phyloP scores from a whole-genome alignment of 2,797 vertebrate genomes.

The Antrozous pallidus region DNA sequence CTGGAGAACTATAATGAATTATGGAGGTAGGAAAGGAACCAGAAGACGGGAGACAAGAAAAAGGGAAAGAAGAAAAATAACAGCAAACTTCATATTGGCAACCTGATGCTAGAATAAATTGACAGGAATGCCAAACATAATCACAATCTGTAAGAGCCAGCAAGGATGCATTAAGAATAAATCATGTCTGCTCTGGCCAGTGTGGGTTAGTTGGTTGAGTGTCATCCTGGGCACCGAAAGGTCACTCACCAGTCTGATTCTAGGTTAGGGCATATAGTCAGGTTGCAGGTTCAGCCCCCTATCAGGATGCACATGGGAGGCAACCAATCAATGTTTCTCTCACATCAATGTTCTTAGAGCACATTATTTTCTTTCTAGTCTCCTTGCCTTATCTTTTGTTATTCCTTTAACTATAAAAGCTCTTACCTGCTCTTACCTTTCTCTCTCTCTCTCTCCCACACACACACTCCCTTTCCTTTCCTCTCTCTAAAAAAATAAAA shows the following conservation, averaged over 20 bases:
- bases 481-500: background rate
- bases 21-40: background rate
- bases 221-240: background rate
- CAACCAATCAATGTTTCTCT: background rate
- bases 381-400: background rate
- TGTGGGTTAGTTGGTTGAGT: background rate
- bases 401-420: background rate
- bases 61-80: background rate
- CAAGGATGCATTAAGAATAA: background rate
- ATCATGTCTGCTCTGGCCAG: background rate
- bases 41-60: background rate
- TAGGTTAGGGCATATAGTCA: background rate
- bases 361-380: background rate
- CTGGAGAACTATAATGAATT: slow-evolving; percentile 21
- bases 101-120: background rate
- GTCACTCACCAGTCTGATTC: background rate
- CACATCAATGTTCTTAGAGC: background rate
- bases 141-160: background rate
- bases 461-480: background rate
- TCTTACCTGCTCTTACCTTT: background rate
- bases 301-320: background rate
- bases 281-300: background rate
- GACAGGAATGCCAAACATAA: background rate
- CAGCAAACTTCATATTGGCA: background rate
- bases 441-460: background rate